A percentile compares a stretch with the other conserved stretches of the same genome.
Conservation (phyloP, 2,797 vertebrate genomes). For the Numenius phaeopus region DNA sequence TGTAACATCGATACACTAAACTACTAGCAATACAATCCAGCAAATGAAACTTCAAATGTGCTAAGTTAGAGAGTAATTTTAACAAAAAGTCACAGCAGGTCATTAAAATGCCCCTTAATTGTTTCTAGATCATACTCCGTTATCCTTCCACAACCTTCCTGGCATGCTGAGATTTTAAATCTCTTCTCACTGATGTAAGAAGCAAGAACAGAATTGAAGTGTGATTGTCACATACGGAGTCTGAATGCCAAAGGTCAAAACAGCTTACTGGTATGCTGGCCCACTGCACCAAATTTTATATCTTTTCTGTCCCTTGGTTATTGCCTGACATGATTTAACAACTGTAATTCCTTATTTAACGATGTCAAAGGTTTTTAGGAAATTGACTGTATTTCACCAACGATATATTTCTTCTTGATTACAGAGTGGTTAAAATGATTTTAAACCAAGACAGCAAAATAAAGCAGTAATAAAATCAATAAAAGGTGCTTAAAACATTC, state of each 20-base stretch:
- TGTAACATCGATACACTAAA: slow-evolving; percentile 24
- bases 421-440: slow-evolving; percentile 87
- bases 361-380: slow-evolving; percentile 87
- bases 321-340: slow-evolving; percentile 84
- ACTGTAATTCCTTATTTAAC: slow-evolving; percentile 85
- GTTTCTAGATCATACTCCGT: background rate
- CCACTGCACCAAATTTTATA: slow-evolving; percentile 76
- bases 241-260: slow-evolving; percentile 67
- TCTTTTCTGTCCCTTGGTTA: slow-evolving; percentile 77
- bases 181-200: slow-evolving; percentile 33
- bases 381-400: slow-evolving; percentile 86
- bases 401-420: slow-evolving; percentile 87
- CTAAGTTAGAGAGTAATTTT: slow-evolving; percentile 24
- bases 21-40: background rate
- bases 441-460: slow-evolving; percentile 89
- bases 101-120: slow-evolving; percentile 23
- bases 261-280: slow-evolving; percentile 68
- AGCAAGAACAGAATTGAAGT: slow-evolving; percentile 10
- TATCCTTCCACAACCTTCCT: slow-evolving; percentile 27
- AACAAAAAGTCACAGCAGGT: slow-evolving; percentile 39
- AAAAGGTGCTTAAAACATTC: slow-evolving; percentile 89
- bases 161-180: slow-evolving; percentile 44
- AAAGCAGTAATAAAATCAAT: slow-evolving; percentile 90
- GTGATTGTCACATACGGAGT: slow-evolving; percentile 37
- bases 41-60: slow-evolving; percentile 46